phyloP scores from a whole-genome alignment of 2,888 invertebrate species.

The Agonopterix alstromeriana region DNA sequence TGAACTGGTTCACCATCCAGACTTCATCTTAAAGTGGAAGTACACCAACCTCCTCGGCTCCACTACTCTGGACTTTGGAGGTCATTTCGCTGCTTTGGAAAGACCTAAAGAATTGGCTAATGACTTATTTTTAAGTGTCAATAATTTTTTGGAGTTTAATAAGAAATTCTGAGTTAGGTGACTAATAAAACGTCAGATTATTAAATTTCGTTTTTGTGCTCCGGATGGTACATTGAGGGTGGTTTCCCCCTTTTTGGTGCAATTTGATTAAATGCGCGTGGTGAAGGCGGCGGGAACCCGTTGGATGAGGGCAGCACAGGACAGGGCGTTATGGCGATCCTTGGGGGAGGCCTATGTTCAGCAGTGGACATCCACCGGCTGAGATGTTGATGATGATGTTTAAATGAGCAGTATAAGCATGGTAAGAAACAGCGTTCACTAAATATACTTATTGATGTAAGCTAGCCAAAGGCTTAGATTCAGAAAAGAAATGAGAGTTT shows the following conservation, averaged over 20 bases:
- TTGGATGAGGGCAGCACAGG: too few species aligned
- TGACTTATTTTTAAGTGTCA: slow-evolving; percentile 76
- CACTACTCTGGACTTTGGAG: slow-evolving; percentile 80
- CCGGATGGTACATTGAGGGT: background rate
- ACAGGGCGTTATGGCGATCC: too few species aligned
- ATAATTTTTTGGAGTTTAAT: slow-evolving; percentile 23
- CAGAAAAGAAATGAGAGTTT: background rate
- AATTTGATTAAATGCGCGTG: too few species aligned
- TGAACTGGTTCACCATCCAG: slow-evolving; percentile 79
- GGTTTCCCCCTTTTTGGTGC: too few species aligned
- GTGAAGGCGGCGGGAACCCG: too few species aligned
- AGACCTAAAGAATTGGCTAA: slow-evolving; percentile 81
- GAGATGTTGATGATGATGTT: too few species aligned
- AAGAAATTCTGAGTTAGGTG: background rate
- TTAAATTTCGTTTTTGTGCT: slow-evolving; percentile 1
- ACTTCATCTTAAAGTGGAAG: slow-evolving; percentile 77
- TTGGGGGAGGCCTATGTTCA: too few species aligned
- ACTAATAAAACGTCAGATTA: slow-evolving; percentile 4
- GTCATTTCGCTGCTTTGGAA: slow-evolving; percentile 92
- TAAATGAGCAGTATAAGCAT: too few species aligned
- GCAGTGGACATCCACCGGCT: too few species aligned
- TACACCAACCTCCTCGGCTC: slow-evolving; percentile 81
- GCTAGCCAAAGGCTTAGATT: too few species aligned
- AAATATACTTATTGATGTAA: too few species aligned
- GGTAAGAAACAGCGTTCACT: too few species aligned